phyloP scores from a whole-genome alignment of 1,140 invertebrate genomes.

The Paraescarpia echinospica region DNA sequence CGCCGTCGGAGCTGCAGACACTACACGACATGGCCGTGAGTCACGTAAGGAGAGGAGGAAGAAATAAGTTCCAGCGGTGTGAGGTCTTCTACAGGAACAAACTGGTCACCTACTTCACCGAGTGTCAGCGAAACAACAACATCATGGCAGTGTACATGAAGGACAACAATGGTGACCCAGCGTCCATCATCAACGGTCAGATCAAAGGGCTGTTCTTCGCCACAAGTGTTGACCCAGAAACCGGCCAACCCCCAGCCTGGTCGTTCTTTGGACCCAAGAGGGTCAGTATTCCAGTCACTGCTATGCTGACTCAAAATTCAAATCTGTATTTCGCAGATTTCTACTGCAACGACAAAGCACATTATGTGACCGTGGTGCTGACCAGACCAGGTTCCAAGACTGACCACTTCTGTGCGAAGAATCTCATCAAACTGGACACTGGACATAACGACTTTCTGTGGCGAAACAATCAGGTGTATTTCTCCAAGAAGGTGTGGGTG shows the following conservation, averaged over 20 bases:
- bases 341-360: constrained; percentile 24
- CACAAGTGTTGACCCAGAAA: neutral
- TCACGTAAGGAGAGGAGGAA: neutral
- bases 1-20: neutral
- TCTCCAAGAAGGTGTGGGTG: neutral
- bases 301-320: neutral
- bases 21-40: neutral
- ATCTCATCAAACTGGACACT: constrained; percentile 13
- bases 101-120: neutral
- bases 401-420: constrained; percentile 18
- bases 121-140: neutral
- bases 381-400: constrained; percentile 15
- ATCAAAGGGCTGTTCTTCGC: constrained; percentile 25
- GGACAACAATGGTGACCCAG: constrained; percentile 23
- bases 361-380: constrained; percentile 27
- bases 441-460: constrained; percentile 18
- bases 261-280: constrained; percentile 21
- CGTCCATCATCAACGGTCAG: constrained; percentile 18
- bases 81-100: neutral
- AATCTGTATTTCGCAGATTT: constrained; percentile 30
- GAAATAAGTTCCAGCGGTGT: neutral
- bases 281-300: constrained; percentile 4
- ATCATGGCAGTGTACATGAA: constrained; percentile 17
- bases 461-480: neutral
- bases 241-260: neutral